These are phyloP conservation scores for Ericerus pela DNA, from an alignment of 1,140 invertebrate genomes.

Conservation along the genomic window DNA sequence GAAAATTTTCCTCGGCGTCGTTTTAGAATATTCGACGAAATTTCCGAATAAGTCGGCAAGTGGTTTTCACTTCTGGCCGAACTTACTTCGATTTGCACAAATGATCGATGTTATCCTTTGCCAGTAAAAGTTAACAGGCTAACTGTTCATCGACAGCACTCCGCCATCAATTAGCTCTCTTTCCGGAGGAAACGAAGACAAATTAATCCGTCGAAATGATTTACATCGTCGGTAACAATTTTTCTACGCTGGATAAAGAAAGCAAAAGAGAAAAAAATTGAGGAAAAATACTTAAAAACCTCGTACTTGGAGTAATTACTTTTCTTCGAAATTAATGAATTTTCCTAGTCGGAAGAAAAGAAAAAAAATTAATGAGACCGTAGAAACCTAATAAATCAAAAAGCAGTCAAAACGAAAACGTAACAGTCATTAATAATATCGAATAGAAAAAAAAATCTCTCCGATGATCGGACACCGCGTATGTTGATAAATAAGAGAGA, in stretches of 20 bases:
- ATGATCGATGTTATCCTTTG: no score
- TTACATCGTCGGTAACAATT: not conserved
- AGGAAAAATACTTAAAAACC: not conserved
- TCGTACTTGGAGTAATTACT: slow-evolving; percentile 2
- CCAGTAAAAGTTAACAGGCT: no score
- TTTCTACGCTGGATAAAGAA: not conserved
- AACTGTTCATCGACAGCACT: no score
- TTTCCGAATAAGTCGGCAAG: no score
- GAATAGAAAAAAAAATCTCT: slow-evolving; percentile 4
- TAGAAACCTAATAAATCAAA: slow-evolving; percentile 9
- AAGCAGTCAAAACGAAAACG: slow-evolving; percentile 9
- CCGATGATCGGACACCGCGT: not conserved
- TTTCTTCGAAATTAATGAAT: slow-evolving; percentile 6
- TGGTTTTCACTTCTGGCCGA: no score
- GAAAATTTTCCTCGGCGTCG: no score
- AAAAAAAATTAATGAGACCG: not conserved
- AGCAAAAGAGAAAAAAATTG: not conserved
- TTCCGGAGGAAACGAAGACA: slow-evolving; percentile 2
- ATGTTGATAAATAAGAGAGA: not conserved
- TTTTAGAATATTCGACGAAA: no score
- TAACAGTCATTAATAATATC: slow-evolving; percentile 8
- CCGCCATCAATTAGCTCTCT: no score
- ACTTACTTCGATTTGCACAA: no score
- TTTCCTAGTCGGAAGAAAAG: no score
- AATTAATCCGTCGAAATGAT: slow-evolving; percentile 1